Evolutionary conservation across 2,797 vertebrate species (phyloP), one percentile per base, ranked within the genome.

Genomic region (Oreochromis grahami): DNA sequence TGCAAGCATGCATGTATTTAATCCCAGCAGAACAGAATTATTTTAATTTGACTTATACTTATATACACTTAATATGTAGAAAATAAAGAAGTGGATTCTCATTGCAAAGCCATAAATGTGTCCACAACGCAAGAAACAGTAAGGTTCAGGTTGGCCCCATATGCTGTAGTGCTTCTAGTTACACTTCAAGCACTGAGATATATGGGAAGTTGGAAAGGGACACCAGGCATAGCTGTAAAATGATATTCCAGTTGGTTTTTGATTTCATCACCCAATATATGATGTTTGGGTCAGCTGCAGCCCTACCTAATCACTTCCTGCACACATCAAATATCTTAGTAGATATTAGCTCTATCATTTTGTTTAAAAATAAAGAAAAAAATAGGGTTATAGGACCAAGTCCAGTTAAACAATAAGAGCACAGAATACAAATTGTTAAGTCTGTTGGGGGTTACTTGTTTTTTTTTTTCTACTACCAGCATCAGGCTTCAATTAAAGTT

Each of bases 351-450:
- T 19, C 1, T 72, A 7, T 4, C 5, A 1, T 70, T 70, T 29
- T 26, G 21, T 45, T 45, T 24, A 26, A 70, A 12, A 72, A 72
- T 12, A 29, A 45, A 65, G 19, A 17, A 72, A 48, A 21, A 72
- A 1, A 19, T 7, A 32, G 0, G 6, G 8, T 0, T 0, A 2
- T 32, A 74, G 2, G 43, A 72, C 43, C 43, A 19, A 1, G 15
- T 48, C 0, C 43, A 32, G 26, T 74, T n/a, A 8, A 74, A 32
- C 10, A 74, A 13, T 21, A 53, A 53, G 6, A 7, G 15, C 1
- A 2, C 43, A 74, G 70, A 5, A 32, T 50, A 74, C 15, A 48
- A 1, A n/a, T n/a, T 32, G 10, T 29, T 48, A 72, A 48, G 68
- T 19, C 70, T 32, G 24, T 0, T 74, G 17, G 0, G 6, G 43